A percentile compares a stretch with the other conserved stretches of the same genome.
These are phyloP conservation scores for Sciurus vulgaris DNA, from an alignment of 2,797 vertebrate species.

Conservation along the genomic window DNA sequence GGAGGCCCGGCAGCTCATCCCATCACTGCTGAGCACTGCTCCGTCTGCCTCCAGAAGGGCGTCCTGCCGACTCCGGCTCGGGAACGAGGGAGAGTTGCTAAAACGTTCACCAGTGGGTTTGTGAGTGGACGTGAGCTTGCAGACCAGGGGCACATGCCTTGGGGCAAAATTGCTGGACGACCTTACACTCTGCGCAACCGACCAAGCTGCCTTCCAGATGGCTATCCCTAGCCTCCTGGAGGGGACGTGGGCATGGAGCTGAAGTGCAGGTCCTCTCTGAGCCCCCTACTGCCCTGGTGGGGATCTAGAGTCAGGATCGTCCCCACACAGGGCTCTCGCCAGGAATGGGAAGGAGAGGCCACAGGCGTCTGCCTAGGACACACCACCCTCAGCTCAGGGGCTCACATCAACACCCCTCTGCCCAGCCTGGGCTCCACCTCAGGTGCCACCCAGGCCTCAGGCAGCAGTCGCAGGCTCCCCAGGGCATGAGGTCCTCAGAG, in stretches of 20 bases:
- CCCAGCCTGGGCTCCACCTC: background rate
- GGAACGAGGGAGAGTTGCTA: fast-evolving
- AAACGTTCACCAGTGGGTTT: fast-evolving
- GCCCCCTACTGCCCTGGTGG: too few species aligned
- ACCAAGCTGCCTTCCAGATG: too few species aligned
- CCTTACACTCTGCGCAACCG: too few species aligned
- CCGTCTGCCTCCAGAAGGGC: background rate
- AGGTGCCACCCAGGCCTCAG: too few species aligned
- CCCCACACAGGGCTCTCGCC: background rate
- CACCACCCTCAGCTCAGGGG: background rate
- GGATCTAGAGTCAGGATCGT: background rate
- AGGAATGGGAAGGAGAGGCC: background rate
- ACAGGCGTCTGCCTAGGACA: background rate
- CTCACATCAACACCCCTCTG: background rate
- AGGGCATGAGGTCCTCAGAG: background rate
- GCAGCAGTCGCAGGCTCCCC: background rate
- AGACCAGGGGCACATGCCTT: background rate
- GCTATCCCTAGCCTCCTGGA: too few species aligned
- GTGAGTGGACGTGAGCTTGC: background rate
- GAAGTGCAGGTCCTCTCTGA: background rate
- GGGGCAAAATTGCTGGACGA: fast-evolving
- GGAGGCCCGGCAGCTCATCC: too few species aligned
- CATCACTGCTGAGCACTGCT: too few species aligned
- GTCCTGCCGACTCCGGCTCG: background rate
- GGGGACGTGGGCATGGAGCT: fast-evolving